Evolutionary conservation across 2,113 vertebrate genomes (phyloP).

Genomic region (Prunella himalayana): DNA sequence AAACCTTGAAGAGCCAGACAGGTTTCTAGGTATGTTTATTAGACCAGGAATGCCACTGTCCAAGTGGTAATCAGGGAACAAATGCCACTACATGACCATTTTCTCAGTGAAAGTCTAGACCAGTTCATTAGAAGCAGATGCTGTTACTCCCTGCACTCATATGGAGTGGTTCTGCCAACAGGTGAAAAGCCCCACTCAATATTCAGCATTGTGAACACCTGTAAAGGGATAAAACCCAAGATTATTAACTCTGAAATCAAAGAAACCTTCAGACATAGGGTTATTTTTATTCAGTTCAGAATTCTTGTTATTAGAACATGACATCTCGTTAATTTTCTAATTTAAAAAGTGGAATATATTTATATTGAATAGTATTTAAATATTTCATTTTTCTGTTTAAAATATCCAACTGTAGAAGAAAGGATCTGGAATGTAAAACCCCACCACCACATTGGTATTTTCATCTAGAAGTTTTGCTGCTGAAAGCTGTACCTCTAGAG

Average conservation of each 20-base stretch:
- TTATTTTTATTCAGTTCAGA: background rate
- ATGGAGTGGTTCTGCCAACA: slow-evolving; percentile 84
- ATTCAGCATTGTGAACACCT: slow-evolving; percentile 83
- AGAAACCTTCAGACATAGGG: background rate
- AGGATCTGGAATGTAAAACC: background rate
- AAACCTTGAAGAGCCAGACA: background rate
- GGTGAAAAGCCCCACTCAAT: slow-evolving; percentile 90
- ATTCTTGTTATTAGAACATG: background rate
- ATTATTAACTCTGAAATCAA: background rate
- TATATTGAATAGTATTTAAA: background rate
- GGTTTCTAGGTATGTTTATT: slow-evolving; percentile 72
- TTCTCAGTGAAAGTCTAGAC: background rate
- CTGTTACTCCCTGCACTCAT: slow-evolving; percentile 74
- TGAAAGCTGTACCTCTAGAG: background rate
- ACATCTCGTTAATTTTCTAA: background rate
- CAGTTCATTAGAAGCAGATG: background rate
- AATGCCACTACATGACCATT: background rate
- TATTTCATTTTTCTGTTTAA: background rate
- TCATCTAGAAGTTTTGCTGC: background rate
- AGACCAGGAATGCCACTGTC: slow-evolving; percentile 55
- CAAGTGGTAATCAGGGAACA: background rate
- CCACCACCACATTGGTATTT: background rate
- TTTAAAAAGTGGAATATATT: background rate
- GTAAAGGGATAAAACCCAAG: slow-evolving; percentile 20
- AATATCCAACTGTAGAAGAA: background rate